Conservation (phyloP, 2,797 vertebrate genomes). For the Mormyrops attenuatus region DNA sequence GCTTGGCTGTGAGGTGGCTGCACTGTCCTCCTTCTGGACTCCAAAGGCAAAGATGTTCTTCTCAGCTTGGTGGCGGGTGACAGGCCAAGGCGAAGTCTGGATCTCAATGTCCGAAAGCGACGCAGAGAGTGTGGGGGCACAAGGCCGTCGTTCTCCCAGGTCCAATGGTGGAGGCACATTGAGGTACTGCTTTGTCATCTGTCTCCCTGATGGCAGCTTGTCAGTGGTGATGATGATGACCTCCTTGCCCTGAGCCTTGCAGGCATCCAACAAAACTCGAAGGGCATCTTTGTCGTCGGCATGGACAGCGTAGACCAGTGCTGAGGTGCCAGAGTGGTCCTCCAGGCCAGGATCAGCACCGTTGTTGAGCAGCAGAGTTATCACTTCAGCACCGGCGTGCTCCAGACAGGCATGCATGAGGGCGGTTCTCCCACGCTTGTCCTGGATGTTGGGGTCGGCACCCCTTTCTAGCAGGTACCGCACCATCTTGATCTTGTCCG, state of each 20-base stretch:
- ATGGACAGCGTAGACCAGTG: conserved; percentile 75
- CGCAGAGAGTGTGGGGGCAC: conserved; percentile 44
- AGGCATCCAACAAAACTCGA: conserved; percentile 74
- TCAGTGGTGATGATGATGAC: conserved; percentile 84
- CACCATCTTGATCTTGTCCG: conserved; percentile 76
- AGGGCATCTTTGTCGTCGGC: conserved; percentile 72
- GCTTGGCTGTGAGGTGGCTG: conserved; percentile 53
- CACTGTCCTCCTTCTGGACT: conserved; percentile 45
- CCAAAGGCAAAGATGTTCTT: conserved; percentile 61
- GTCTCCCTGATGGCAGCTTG: conserved; percentile 60
- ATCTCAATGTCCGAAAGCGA: conserved; percentile 75
- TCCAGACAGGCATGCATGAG: conserved; percentile 84
- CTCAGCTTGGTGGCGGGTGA: conserved; percentile 33
- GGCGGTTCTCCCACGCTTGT: conserved; percentile 80
- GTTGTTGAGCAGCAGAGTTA: conserved; percentile 66
- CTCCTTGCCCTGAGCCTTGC: conserved; percentile 80
- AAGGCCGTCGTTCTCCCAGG: conserved; percentile 32
- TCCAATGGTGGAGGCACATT: conserved; percentile 59
- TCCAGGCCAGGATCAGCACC: conserved; percentile 79
- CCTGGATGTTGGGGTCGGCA: conserved; percentile 89
- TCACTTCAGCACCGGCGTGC: conserved; percentile 68
- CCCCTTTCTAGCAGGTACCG: conserved; percentile 84
- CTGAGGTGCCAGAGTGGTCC: conserved; percentile 73
- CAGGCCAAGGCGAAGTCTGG: conserved; percentile 55
- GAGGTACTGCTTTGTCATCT: conserved; percentile 70